These are phyloP conservation scores for Salvelinus fontinalis DNA, from an alignment of 2,113 vertebrate genomes.

Conservation along the genomic window DNA sequence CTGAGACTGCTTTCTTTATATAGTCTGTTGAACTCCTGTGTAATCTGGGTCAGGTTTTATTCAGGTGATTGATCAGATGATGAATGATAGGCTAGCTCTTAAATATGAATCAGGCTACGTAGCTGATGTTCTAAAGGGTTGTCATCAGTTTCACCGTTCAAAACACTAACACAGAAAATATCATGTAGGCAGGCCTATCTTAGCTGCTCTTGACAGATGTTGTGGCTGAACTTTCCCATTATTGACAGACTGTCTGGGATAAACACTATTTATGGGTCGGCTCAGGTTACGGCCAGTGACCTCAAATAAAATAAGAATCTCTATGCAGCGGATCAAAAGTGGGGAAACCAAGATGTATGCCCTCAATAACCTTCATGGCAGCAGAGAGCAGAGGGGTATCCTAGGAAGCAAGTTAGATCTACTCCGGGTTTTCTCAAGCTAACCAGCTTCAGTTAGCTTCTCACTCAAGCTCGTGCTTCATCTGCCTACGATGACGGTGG, in stretches of 20 bases:
- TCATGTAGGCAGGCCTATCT: neutral
- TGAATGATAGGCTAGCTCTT: neutral
- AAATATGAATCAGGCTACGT: neutral
- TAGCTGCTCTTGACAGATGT: slow-evolving; percentile 52
- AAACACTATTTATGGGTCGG: slow-evolving; percentile 70
- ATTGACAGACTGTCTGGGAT: slow-evolving; percentile 68
- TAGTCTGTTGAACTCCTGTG: neutral
- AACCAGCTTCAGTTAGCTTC: too few relatives aligned
- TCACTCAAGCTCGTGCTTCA: too few relatives aligned
- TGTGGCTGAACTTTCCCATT: slow-evolving; percentile 59
- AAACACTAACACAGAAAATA: neutral
- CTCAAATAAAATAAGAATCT: slow-evolving; percentile 66
- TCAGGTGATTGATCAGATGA: slow-evolving; percentile 24
- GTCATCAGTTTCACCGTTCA: slow-evolving; percentile 13
- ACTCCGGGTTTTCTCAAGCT: too few relatives aligned
- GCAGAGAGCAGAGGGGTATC: neutral
- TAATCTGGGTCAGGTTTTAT: neutral
- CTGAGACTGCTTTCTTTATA: neutral
- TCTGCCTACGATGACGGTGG: too few relatives aligned
- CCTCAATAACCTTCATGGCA: slow-evolving; percentile 60
- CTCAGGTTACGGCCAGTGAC: slow-evolving; percentile 66
- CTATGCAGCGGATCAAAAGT: slow-evolving; percentile 50
- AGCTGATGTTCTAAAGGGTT: neutral
- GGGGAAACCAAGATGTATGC: slow-evolving; percentile 54
- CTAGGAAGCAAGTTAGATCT: too few relatives aligned